These are phyloP conservation scores for Bombus superbus DNA, from an alignment of 1,140 invertebrate species.

Conservation along the genomic window DNA sequence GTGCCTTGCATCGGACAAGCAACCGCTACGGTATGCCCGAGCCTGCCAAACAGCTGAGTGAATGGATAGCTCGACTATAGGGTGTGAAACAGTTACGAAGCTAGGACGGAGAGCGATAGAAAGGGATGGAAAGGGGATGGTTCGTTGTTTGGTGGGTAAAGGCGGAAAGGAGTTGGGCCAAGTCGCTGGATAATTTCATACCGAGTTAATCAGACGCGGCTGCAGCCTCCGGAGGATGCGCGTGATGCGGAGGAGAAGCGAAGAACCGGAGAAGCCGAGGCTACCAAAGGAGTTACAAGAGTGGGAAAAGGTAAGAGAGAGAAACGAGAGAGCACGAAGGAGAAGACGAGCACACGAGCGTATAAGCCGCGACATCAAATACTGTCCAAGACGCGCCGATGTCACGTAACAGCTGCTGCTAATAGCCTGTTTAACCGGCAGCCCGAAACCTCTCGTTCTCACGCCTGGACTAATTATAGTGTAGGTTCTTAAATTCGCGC, in stretches of 20 bases:
- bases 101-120: background rate
- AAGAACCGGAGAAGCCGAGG: background rate
- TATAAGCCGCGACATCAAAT: conserved; percentile 51
- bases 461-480: conserved; percentile 49
- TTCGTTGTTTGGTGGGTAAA: background rate
- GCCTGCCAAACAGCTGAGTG: conserved; percentile 15
- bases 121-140: background rate
- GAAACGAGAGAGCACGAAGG: no score
- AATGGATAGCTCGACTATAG: conserved; percentile 23
- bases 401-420: conserved; percentile 70
- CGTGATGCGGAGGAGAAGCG: conserved; percentile 29
- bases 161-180: background rate
- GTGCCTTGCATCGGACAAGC: conserved; percentile 44
- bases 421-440: conserved; percentile 65
- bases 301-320: background rate
- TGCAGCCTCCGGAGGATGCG: conserved; percentile 39
- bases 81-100: conserved; percentile 44
- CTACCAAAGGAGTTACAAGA: background rate
- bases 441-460: conserved; percentile 44
- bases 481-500: conserved; percentile 33
- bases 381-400: conserved; percentile 65
- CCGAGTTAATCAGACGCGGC: conserved; percentile 68
- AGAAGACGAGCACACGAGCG: conserved; percentile 9
- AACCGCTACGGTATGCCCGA: conserved; percentile 31
- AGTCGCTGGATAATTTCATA: conserved; percentile 66